phyloP scores from a whole-genome alignment of 2,797 vertebrate genomes.

The Todus mexicanus region DNA sequence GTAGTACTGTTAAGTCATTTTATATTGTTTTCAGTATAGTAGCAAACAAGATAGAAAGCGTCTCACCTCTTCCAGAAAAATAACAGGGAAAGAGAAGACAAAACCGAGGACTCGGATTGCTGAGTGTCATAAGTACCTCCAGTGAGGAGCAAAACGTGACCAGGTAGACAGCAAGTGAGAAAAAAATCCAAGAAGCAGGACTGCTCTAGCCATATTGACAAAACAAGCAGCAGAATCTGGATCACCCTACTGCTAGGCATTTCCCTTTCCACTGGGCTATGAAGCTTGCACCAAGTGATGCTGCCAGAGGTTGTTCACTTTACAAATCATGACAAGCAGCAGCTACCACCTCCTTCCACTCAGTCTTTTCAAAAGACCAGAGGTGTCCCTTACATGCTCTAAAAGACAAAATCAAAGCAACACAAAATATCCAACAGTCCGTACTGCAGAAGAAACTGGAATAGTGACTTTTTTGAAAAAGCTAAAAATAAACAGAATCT shows the following conservation, averaged over 20 bases:
- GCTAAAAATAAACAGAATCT: neutral
- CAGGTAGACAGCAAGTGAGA: neutral
- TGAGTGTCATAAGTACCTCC: fast-evolving
- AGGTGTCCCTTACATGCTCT: neutral
- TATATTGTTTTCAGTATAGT: neutral
- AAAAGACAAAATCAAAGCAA: neutral
- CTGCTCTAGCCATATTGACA: neutral
- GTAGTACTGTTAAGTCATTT: neutral
- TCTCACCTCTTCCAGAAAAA: neutral
- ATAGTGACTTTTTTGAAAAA: neutral
- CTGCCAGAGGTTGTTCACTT: neutral
- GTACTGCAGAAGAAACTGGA: neutral
- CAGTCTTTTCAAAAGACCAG: neutral
- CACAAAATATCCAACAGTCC: neutral
- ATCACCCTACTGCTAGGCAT: neutral
- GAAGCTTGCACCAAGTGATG: neutral
- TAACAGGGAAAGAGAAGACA: neutral
- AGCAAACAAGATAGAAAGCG: neutral
- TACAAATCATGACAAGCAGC: neutral
- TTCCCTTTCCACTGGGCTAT: neutral
- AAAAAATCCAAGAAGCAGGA: neutral
- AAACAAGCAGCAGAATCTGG: neutral
- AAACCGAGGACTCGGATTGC: neutral
- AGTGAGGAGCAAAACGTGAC: neutral
- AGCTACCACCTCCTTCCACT: neutral